Evolutionary conservation across 92 coral and sea anemone genomes (phyloP), one percentile per base, ranked within the genome.

Genomic region (Epizoanthus rinbou): DNA sequence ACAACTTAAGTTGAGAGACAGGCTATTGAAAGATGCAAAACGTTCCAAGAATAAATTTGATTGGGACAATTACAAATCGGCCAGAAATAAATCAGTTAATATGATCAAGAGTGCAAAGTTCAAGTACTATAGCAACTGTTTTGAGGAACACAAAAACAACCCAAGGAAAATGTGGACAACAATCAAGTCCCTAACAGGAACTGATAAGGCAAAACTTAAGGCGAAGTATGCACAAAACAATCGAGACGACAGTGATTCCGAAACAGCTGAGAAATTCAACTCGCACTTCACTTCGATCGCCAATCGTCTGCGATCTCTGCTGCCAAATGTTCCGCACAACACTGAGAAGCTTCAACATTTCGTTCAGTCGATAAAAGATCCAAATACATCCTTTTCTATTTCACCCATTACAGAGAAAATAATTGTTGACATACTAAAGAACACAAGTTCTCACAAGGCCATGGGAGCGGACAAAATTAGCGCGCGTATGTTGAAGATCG

Each of bases 381-480:
- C 83, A 6, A 73, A 69, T 53, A 65, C 50, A 14, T 16, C 23
- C 6, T 83, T 85, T 64, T 47, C 80, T 65, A 88, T 91, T 64
- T 87, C 90, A 7, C 80, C 81, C 24, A 72, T 91, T 4, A 54
- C 86, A 22, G 86, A 68, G 28, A 57, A 57, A 53, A 28, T 54
- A 31, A 69, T 91, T n/a, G 9, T 87, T 17, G 82, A 85, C 45
- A 80, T 69, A 56, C 66, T 91, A 24, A 74, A 45, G 64, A 69
- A 28, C 47, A 37, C 82, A 23, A 82, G 79, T 35, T 57, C 83
- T 17, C 63, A 91, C 73, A 85, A 88, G 68, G 92, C 90, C 43
- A 50, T 74, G 81, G 90, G 90, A 68, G 74, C 80, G 22, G 92
- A 91, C 73, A 91, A 91, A 56, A 71, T 91, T 53, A 91, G 90